These are phyloP conservation scores for Manduca sexta DNA, from an alignment of 1,140 invertebrate species.

Conservation along the genomic window DNA sequence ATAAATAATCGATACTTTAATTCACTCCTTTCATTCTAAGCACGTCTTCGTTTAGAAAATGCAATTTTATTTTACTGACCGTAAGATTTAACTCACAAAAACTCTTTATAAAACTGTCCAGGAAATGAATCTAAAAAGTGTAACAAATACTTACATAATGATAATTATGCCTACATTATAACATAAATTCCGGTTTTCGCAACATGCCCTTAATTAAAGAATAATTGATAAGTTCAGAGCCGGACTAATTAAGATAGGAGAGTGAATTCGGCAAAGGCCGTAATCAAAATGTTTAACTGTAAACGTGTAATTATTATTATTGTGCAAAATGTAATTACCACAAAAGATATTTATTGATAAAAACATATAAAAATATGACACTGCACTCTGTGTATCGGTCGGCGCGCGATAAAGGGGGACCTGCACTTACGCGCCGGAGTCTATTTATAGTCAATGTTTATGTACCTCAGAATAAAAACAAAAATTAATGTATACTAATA, in stretches of 20 bases:
- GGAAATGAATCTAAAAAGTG: no score
- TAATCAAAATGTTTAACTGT: slow-evolving; percentile 16
- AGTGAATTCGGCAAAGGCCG: background rate
- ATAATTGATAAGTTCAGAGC: slow-evolving; percentile 23
- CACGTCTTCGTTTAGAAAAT: no score
- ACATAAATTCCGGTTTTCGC: no score
- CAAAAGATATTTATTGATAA: slow-evolving; percentile 47
- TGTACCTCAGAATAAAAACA: background rate
- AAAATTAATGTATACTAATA: no score
- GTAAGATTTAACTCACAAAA: no score
- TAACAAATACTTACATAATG: no score
- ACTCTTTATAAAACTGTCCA: no score
- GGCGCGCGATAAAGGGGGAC: slow-evolving; percentile 58
- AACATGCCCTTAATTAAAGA: slow-evolving; percentile 17
- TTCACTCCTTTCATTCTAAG: no score
- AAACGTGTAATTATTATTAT: slow-evolving; percentile 19
- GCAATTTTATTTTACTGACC: no score
- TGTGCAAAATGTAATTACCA: slow-evolving; percentile 20
- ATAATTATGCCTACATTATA: no score
- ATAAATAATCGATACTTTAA: no score
- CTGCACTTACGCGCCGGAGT: slow-evolving; percentile 60
- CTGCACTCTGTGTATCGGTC: slow-evolving; percentile 35
- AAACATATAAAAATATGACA: slow-evolving; percentile 57
- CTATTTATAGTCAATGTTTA: slow-evolving; percentile 43
- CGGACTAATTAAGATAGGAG: slow-evolving; percentile 4